phyloP scores from a whole-genome alignment of 2,888 invertebrate genomes.

The Andrena camellia region DNA sequence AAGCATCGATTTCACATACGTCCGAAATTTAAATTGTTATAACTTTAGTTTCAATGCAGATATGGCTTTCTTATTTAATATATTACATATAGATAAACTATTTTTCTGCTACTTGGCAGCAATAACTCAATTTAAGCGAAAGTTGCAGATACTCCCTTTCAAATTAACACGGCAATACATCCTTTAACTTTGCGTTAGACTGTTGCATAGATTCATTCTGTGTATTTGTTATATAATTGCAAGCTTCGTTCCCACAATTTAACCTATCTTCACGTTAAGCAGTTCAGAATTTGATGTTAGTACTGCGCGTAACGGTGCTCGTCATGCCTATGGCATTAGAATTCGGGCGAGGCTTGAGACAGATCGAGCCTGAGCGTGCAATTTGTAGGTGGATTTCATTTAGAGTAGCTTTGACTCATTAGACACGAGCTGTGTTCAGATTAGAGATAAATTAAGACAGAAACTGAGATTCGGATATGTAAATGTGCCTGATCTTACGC shows the following conservation, averaged over 20 bases:
- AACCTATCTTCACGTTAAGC: background rate
- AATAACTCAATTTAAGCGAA: background rate
- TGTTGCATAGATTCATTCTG: background rate
- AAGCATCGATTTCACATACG: too few relatives aligned
- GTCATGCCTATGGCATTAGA: background rate
- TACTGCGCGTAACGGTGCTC: background rate
- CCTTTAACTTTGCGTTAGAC: too few relatives aligned
- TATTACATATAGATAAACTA: too few relatives aligned
- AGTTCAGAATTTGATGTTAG: background rate
- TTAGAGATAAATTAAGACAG: slow-evolving; percentile 20
- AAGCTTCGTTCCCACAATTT: background rate
- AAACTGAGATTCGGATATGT: background rate
- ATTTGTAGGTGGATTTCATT: slow-evolving; percentile 9
- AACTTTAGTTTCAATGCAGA: too few relatives aligned
- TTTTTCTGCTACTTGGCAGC: background rate
- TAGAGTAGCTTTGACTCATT: slow-evolving; percentile 15
- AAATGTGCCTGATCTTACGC: slow-evolving; percentile 11
- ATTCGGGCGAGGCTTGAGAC: slow-evolving; percentile 12
- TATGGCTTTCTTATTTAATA: too few relatives aligned
- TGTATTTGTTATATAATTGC: background rate
- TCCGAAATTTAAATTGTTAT: too few relatives aligned
- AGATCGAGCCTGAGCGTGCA: background rate
- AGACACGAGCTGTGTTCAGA: background rate
- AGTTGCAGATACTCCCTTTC: background rate
- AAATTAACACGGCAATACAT: too few relatives aligned